phyloP scores from a whole-genome alignment of 2,888 invertebrate genomes.

The Phrixothrix hirtus region DNA sequence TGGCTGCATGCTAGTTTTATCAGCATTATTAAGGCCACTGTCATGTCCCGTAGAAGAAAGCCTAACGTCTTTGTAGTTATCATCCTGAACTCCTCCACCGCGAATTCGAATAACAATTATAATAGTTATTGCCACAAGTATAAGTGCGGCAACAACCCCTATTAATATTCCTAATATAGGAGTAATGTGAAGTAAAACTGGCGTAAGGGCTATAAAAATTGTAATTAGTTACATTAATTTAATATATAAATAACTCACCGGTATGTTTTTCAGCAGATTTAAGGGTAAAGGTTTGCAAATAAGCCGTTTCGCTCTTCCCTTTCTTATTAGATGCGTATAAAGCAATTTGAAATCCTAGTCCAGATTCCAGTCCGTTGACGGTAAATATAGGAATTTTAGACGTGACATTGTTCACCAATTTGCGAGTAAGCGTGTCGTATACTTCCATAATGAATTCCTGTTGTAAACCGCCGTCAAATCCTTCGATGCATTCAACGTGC shows the following conservation, averaged over 20 bases:
- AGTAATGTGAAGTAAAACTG: constrained; percentile 81
- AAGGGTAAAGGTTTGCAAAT: constrained; percentile 69
- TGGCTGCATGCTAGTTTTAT: constrained; percentile 57
- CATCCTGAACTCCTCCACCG: constrained; percentile 47
- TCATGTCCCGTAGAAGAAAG: constrained; percentile 48
- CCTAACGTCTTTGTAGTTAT: constrained; percentile 54
- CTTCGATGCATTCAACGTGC: constrained; percentile 73
- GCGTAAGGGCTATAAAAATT: constrained; percentile 61
- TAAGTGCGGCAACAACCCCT: constrained; percentile 74
- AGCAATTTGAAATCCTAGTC: constrained; percentile 69
- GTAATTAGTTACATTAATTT: neutral
- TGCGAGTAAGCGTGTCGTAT: constrained; percentile 60
- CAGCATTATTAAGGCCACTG: constrained; percentile 52
- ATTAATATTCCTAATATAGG: constrained; percentile 81
- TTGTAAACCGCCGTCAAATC: constrained; percentile 75
- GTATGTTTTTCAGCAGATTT: constrained; percentile 75
- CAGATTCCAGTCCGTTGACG: constrained; percentile 68
- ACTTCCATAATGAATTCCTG: constrained; percentile 77
- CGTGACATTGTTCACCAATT: constrained; percentile 63
- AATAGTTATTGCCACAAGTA: constrained; percentile 75
- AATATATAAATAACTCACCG: constrained; percentile 55
- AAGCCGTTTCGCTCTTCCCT: constrained; percentile 69
- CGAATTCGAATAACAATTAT: constrained; percentile 71
- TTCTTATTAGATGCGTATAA: constrained; percentile 73
- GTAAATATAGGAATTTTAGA: constrained; percentile 66